These are phyloP conservation scores for Synanceia verrucosa DNA, from an alignment of 2,797 vertebrate genomes.

Conservation along the genomic window DNA sequence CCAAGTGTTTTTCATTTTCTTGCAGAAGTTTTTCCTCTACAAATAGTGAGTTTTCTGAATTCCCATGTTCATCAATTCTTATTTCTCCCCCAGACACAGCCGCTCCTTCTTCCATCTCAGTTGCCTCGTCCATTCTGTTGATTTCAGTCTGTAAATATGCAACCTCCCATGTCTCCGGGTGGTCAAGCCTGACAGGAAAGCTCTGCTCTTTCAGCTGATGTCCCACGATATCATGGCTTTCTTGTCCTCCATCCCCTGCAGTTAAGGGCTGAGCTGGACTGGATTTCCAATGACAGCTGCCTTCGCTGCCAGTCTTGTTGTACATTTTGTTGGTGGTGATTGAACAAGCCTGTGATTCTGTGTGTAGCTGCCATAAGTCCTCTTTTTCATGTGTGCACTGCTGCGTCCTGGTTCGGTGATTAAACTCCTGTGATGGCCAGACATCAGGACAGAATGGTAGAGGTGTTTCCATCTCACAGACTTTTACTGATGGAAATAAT, in stretches of 20 bases:
- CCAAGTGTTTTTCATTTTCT: conserved; percentile 6
- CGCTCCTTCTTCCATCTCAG: conserved; percentile 4
- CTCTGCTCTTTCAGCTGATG: conserved; percentile 46
- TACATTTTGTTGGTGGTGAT: conserved; percentile 3
- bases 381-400: conserved; percentile 37
- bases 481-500: conserved; percentile 52
- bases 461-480: conserved; percentile 24
- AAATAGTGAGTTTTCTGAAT: not conserved
- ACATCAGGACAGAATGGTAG: conserved; percentile 10
- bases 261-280: conserved; percentile 27
- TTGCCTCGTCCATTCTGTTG: not conserved
- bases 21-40: not conserved
- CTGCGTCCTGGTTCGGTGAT: conserved; percentile 20
- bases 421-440: conserved; percentile 14
- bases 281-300: conserved; percentile 48
- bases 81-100: conserved; percentile 12
- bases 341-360: conserved; percentile 29
- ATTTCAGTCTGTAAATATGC: conserved; percentile 17
- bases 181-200: conserved; percentile 30
- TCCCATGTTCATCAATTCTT: not conserved
- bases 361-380: conserved; percentile 17
- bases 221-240: conserved; percentile 30
- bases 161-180: conserved; percentile 24
- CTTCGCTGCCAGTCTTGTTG: conserved; percentile 15
- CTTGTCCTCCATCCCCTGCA: conserved; percentile 36